phyloP scores from a whole-genome alignment of 2,888 invertebrate genomes.

The Therioaphis trifolii region DNA sequence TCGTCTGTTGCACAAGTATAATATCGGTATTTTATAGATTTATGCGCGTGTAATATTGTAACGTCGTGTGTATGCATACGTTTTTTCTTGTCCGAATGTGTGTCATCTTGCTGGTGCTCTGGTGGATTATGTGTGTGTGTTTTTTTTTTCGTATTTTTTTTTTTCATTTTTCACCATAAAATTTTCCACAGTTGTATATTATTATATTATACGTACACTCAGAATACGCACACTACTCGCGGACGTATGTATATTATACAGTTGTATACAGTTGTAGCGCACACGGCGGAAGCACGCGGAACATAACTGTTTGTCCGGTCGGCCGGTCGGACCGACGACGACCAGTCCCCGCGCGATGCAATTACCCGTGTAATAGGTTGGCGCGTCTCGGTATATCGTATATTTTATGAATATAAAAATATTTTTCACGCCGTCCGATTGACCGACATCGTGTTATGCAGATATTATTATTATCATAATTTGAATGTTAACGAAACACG shows the following conservation, averaged over 20 bases:
- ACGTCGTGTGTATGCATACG: not conserved
- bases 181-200: constrained; percentile 16
- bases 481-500: too few species aligned
- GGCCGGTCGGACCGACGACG: constrained; percentile 37
- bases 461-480: too few species aligned
- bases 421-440: constrained; percentile 46
- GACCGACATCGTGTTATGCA: constrained; percentile 41
- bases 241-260: not conserved
- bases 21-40: constrained; percentile 7
- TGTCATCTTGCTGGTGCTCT: constrained; percentile 38
- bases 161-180: constrained; percentile 14
- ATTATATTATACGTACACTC: not conserved
- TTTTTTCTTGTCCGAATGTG: constrained; percentile 37
- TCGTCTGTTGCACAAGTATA: constrained; percentile 26
- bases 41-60: not conserved
- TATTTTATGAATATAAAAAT: constrained; percentile 36
- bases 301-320: constrained; percentile 52
- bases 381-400: constrained; percentile 46
- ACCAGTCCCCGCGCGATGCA: constrained; percentile 53
- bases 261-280: not conserved
- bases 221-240: not conserved
- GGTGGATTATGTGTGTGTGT: constrained; percentile 35
- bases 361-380: constrained; percentile 54
- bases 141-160: constrained; percentile 25
- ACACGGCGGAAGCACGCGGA: constrained; percentile 2